Percentiles rank a stretch among this genome's conserved stretches.
phyloP scores from a whole-genome alignment of 2,888 invertebrate species.

The Atethmia centrago region DNA sequence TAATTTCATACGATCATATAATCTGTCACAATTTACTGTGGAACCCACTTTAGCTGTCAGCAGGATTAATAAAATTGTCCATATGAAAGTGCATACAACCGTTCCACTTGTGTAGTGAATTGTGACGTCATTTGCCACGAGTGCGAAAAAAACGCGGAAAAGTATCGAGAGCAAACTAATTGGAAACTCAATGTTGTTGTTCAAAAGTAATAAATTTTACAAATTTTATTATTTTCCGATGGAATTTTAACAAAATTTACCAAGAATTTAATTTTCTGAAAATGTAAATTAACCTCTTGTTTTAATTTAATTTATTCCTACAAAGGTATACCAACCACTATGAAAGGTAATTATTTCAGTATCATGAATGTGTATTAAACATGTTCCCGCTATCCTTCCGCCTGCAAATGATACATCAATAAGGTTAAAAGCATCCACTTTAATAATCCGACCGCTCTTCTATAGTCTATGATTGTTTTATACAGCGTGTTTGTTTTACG shows the following conservation, averaged over 20 bases:
- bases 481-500: conserved; percentile 25
- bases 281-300: conserved; percentile 8
- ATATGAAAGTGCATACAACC: conserved; percentile 30
- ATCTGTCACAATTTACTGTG: background rate
- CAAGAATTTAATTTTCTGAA: background rate
- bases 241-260: background rate
- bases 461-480: conserved; percentile 36
- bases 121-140: conserved; percentile 23
- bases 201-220: background rate
- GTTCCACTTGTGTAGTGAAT: conserved; percentile 19
- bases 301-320: conserved; percentile 5
- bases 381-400: conserved; percentile 11
- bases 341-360: conserved; percentile 23
- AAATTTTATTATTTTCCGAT: background rate
- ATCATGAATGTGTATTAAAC: conserved; percentile 6
- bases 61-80: conserved; percentile 36
- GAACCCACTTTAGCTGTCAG: conserved; percentile 43
- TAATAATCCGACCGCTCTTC: conserved; percentile 57
- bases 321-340: background rate
- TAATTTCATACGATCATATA: background rate
- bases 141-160: conserved; percentile 6
- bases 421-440: conserved; percentile 74
- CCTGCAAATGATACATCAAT: conserved; percentile 68
- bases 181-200: conserved; percentile 35
- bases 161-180: conserved; percentile 29